Conservation (phyloP, 2,113 vertebrate genomes). For the Anoura caudifer region DNA sequence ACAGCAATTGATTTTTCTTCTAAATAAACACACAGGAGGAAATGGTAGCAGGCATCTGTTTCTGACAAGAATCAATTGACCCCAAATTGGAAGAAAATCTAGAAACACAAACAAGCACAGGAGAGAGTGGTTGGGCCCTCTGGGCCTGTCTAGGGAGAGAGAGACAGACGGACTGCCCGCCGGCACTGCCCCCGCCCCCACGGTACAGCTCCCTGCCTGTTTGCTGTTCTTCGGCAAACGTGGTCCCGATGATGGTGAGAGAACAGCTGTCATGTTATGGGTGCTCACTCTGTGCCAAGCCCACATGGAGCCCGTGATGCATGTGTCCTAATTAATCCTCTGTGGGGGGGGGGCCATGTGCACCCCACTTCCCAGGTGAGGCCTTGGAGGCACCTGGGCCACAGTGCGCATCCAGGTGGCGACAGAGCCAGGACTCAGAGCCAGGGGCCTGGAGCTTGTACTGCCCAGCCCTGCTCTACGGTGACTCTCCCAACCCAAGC, state of each 20-base stretch:
- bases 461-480: background rate
- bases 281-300: background rate
- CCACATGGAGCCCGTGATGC: background rate
- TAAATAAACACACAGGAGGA: conserved; percentile 63
- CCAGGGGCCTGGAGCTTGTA: too few species aligned
- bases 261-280: background rate
- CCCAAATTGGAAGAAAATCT: conserved; percentile 23
- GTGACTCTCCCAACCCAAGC: background rate
- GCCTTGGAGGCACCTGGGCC: background rate
- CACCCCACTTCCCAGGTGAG: background rate
- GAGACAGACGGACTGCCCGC: accelerated
- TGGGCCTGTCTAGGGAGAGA: background rate
- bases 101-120: conserved; percentile 54
- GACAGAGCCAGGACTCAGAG: background rate
- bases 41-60: conserved; percentile 38
- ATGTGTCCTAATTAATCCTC: background rate
- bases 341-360: accelerated
- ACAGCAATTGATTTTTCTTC: conserved; percentile 52
- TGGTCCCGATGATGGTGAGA: background rate
- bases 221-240: too few species aligned
- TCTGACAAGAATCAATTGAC: conserved; percentile 53
- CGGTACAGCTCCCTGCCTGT: background rate
- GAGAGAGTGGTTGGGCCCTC: background rate
- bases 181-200: background rate
- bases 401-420: background rate